A percentile compares a stretch with the other conserved stretches of the same genome.
Evolutionary conservation across 2,113 vertebrate genomes (phyloP).

Genomic region (Myrmophylax atrothorax): DNA sequence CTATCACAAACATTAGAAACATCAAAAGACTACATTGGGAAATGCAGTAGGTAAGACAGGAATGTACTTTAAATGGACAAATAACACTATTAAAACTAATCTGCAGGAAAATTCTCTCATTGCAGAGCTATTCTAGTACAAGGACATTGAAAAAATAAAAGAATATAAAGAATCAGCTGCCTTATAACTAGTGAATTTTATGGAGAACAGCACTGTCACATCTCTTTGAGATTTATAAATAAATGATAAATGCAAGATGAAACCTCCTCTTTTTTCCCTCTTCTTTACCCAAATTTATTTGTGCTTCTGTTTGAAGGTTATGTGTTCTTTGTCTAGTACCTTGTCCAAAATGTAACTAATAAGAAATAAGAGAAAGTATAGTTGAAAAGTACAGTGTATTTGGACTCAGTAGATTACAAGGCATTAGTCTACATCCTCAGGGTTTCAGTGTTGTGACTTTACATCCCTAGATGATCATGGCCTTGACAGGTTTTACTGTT

Average conservation of each 20-base stretch:
- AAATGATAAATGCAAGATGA: neutral
- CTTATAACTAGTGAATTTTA: neutral
- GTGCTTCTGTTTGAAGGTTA: neutral
- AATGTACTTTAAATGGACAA: neutral
- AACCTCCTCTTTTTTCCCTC: neutral
- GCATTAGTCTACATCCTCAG: neutral
- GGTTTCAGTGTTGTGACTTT: neutral
- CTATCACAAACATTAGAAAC: neutral
- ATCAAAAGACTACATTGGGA: neutral
- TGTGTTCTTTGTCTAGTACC: neutral
- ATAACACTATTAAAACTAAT: conserved; percentile 1
- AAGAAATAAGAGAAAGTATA: neutral
- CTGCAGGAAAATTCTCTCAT: neutral
- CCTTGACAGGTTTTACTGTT: neutral
- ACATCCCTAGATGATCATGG: neutral
- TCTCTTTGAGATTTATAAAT: neutral
- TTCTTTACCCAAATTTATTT: neutral
- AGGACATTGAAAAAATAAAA: neutral
- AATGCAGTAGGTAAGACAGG: neutral
- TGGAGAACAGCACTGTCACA: neutral
- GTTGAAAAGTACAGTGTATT: neutral
- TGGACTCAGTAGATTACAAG: neutral
- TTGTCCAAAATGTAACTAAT: neutral
- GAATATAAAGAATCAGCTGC: neutral
- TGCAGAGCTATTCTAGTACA: neutral